These are phyloP conservation scores for Spodoptera litura DNA, from an alignment of 1,140 invertebrate species.

Conservation along the genomic window DNA sequence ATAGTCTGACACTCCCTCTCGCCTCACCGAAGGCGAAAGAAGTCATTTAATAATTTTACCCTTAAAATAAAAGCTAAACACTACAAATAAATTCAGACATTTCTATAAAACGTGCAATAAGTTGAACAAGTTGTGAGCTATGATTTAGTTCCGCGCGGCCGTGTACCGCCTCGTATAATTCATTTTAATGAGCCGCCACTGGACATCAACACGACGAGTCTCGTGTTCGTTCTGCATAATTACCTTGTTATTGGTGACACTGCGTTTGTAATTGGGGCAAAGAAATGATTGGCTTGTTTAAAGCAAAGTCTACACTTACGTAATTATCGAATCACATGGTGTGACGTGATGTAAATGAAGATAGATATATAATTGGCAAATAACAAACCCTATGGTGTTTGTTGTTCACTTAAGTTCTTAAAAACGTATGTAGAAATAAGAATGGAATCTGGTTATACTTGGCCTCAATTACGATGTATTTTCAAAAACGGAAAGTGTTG, in stretches of 20 bases:
- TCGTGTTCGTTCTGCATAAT: slow-evolving; percentile 17
- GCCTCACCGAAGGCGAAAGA: too few species aligned
- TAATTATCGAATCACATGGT: background rate
- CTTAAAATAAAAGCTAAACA: too few species aligned
- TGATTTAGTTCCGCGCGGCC: slow-evolving; percentile 20
- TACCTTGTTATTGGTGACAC: slow-evolving; percentile 21
- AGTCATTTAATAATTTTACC: too few species aligned
- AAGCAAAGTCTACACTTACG: background rate
- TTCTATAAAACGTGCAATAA: slow-evolving; percentile 18
- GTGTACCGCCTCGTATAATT: slow-evolving; percentile 38
- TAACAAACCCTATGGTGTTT: too few species aligned
- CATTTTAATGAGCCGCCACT: slow-evolving; percentile 51
- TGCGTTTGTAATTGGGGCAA: slow-evolving; percentile 2
- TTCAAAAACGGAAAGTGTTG: too few species aligned
- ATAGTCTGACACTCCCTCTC: too few species aligned
- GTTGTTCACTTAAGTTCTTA: too few species aligned
- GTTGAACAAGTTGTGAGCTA: background rate
- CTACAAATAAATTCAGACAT: background rate
- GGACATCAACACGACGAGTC: slow-evolving; percentile 30
- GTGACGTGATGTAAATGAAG: too few species aligned
- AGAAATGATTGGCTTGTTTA: background rate
- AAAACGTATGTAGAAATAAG: too few species aligned
- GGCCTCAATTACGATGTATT: too few species aligned
- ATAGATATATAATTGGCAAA: too few species aligned
- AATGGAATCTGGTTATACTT: too few species aligned